Evolutionary conservation across 2,888 invertebrate species (phyloP), one percentile per base, ranked within the genome.

Genomic region (Leptinotarsa juncta): DNA sequence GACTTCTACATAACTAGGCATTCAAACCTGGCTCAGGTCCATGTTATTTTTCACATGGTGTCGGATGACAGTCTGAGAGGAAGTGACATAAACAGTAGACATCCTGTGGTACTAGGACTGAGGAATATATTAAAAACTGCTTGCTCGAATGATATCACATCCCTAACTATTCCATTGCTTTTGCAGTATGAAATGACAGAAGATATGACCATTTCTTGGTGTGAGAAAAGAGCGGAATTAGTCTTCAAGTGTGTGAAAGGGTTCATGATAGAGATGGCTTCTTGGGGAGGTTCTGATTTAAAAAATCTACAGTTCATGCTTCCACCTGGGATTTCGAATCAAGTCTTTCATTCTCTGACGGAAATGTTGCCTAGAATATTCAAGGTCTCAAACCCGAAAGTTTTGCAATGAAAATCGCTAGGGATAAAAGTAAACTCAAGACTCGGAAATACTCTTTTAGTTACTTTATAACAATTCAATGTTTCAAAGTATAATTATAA

Each of bases 241-340:
- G 95, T 99, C 75, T 97, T 98, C 85, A 99, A 99, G 89, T 99
- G 99, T 89, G 96, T 98, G 70, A 99, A 99, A 90, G 99, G 99
- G 3, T 99, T 99, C 89, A 96, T 99, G 96, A 97, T 99, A 88
- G 99, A 99, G 90, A 96, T 97, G 91, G 95, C 96, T 12, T 95
- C 97, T 0, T 95, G 97, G 93, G 96, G 96, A 77, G 96, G 96
- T 50, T 94, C 95, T 0, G 96, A 95, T 88, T 90, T 96, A 78
- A 95, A 95, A 89, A 98, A 95, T 86, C 90, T 97, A 48, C 94
- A 95, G 86, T 95, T 96, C 86, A 89, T 97, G 75, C 92, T 97
- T 69, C 97, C 97, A 3, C 92, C 93, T 90, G 94, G 93, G 60
- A 93, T 96, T 85, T 95, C 96, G 0, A 94, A 94, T 83, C 94